Percentiles rank a stretch among this genome's conserved stretches.
These are phyloP conservation scores for Zapus hudsonius DNA, from an alignment of 2,113 vertebrate species.

Conservation along the genomic window DNA sequence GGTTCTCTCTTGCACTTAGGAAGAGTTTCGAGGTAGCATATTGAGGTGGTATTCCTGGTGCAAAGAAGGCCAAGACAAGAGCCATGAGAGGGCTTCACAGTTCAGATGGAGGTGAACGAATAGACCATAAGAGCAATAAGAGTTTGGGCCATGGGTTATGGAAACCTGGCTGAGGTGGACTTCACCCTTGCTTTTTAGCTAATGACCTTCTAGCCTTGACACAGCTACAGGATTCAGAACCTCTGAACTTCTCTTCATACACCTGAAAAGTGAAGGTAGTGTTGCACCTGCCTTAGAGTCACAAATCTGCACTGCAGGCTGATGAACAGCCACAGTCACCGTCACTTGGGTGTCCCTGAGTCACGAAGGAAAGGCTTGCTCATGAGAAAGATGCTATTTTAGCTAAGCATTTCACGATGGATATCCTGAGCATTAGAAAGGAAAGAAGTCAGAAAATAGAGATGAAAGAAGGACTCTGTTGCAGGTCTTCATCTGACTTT, in stretches of 20 bases:
- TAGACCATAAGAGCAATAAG: neutral
- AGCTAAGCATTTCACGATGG: neutral
- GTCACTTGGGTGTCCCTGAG: neutral
- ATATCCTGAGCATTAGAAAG: too few species aligned
- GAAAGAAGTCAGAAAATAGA: neutral
- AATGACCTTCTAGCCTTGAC: neutral
- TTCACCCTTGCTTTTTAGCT: neutral
- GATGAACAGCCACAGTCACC: accelerated
- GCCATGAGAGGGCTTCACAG: neutral
- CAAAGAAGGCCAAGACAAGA: neutral
- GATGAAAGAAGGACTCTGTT: neutral
- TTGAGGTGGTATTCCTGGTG: neutral
- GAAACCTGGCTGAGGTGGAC: neutral
- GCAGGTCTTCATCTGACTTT: neutral
- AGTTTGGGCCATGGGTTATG: accelerated
- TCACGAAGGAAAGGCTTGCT: neutral
- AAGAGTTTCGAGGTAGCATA: neutral
- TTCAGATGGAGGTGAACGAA: neutral
- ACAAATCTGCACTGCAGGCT: neutral
- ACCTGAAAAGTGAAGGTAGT: neutral
- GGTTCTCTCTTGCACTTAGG: neutral
- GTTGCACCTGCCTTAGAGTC: neutral
- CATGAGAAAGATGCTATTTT: neutral
- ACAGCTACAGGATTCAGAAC: neutral
- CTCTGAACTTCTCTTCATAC: neutral